Percentiles rank a stretch among this genome's conserved stretches.
These are phyloP conservation scores for Danaus plexippus DNA, from an alignment of 1,140 invertebrate genomes.

Conservation along the genomic window DNA sequence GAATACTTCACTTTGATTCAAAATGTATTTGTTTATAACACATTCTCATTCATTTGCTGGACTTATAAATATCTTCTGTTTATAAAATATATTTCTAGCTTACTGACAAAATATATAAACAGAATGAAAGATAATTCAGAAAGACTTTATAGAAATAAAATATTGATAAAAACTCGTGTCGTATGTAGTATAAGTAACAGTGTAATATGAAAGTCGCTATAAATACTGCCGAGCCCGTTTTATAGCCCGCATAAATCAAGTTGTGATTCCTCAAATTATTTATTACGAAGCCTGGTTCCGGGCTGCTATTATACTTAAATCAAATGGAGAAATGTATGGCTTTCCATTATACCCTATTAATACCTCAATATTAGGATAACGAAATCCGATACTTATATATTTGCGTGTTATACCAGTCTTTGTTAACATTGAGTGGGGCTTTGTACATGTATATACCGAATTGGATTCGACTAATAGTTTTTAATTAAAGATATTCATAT, in stretches of 20 bases:
- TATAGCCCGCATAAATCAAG: slow-evolving; percentile 27
- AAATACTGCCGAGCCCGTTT: slow-evolving; percentile 22
- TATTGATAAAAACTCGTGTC: not conserved
- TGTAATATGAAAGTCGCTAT: slow-evolving; percentile 28
- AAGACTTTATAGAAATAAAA: too few species aligned
- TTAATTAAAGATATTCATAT: too few species aligned
- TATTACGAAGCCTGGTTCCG: slow-evolving; percentile 24
- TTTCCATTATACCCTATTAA: slow-evolving; percentile 11
- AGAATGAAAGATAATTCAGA: too few species aligned
- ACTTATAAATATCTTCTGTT: not conserved
- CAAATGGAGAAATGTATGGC: slow-evolving; percentile 17
- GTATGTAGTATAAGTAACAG: slow-evolving; percentile 18
- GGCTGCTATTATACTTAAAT: slow-evolving; percentile 24
- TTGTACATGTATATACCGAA: too few species aligned
- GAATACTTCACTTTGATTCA: too few species aligned
- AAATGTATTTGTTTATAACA: too few species aligned
- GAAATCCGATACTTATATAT: slow-evolving; percentile 10
- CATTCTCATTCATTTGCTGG: not conserved
- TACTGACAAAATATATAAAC: not conserved
- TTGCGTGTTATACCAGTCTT: not conserved
- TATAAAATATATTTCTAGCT: not conserved
- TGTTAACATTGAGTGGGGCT: too few species aligned
- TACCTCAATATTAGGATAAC: slow-evolving; percentile 4
- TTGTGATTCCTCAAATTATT: slow-evolving; percentile 32
- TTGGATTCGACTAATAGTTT: too few species aligned